Conservation (phyloP, 2,113 vertebrate species). For the Lathamus discolor region DNA sequence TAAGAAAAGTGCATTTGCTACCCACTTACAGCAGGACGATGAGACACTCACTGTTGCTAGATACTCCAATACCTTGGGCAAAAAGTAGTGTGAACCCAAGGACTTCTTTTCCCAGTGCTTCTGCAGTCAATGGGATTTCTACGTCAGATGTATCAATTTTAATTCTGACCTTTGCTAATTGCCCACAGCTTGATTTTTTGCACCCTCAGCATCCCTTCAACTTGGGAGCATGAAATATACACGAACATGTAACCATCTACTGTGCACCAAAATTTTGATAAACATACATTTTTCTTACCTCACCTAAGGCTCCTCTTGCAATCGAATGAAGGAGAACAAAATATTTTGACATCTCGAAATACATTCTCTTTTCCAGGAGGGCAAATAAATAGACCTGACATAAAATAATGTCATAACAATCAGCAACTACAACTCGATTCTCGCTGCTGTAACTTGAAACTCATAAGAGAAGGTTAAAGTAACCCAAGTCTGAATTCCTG, state of each 20-base stretch:
- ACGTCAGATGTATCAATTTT: accelerated
- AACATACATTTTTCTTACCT: constrained; percentile 5
- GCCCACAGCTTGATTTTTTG: not conserved
- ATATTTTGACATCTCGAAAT: constrained; percentile 22
- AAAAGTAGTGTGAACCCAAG: not conserved
- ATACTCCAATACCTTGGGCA: not conserved
- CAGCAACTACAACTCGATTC: constrained; percentile 28
- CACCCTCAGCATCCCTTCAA: not conserved
- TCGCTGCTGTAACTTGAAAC: constrained; percentile 28
- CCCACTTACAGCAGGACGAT: not conserved
- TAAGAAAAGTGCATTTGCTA: not conserved
- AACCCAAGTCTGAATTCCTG: not conserved
- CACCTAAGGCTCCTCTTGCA: constrained; percentile 10
- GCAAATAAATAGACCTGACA: constrained; percentile 56
- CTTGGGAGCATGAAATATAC: not conserved
- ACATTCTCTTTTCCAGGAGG: not conserved
- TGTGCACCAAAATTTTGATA: not conserved
- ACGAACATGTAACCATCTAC: not conserved
- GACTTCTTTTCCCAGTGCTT: not conserved
- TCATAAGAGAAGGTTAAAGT: not conserved
- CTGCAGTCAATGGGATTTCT: not conserved
- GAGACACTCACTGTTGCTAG: not conserved
- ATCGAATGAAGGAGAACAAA: constrained; percentile 15
- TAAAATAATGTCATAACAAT: constrained; percentile 54
- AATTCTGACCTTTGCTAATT: not conserved